Conservation (phyloP, 2,888 invertebrate species). For the Campaea margaritaria region DNA sequence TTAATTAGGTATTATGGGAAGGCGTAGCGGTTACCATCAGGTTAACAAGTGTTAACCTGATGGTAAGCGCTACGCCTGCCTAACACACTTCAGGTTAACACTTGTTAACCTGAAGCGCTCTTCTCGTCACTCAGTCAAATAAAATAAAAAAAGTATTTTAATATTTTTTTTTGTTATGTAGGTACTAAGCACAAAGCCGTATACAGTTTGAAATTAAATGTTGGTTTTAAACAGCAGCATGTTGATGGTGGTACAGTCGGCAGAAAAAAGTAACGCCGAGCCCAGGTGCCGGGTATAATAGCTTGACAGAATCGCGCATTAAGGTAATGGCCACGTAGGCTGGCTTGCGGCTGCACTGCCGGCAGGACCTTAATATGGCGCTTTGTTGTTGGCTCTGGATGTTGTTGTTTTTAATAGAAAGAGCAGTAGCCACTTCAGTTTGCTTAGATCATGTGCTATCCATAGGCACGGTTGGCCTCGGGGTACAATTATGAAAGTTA, state of each 20-base stretch:
- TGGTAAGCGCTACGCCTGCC: too few relatives aligned
- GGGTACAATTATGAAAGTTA: too few relatives aligned
- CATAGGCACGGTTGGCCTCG: too few relatives aligned
- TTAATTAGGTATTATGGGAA: too few relatives aligned
- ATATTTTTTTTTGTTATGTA: too few relatives aligned
- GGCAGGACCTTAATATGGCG: constrained; percentile 56
- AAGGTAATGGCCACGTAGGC: constrained; percentile 66
- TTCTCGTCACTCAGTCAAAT: too few relatives aligned
- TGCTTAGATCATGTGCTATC: neutral
- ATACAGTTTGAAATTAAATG: neutral
- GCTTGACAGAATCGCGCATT: constrained; percentile 72
- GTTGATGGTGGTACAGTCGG: constrained; percentile 46
- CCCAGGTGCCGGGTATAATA: constrained; percentile 73
- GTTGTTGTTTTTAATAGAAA: neutral
- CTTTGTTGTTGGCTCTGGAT: constrained; percentile 22
- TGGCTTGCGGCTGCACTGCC: constrained; percentile 45
- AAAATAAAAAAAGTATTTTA: too few relatives aligned
- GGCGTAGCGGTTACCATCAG: too few relatives aligned
- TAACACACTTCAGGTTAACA: too few relatives aligned
- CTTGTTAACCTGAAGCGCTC: too few relatives aligned
- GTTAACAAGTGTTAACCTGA: too few relatives aligned
- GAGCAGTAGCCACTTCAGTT: neutral
- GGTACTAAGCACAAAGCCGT: neutral
- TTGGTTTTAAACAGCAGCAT: neutral
- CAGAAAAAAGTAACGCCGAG: constrained; percentile 59